Conservation (phyloP, 1,140 invertebrate species). For the Apis laboriosa region DNA sequence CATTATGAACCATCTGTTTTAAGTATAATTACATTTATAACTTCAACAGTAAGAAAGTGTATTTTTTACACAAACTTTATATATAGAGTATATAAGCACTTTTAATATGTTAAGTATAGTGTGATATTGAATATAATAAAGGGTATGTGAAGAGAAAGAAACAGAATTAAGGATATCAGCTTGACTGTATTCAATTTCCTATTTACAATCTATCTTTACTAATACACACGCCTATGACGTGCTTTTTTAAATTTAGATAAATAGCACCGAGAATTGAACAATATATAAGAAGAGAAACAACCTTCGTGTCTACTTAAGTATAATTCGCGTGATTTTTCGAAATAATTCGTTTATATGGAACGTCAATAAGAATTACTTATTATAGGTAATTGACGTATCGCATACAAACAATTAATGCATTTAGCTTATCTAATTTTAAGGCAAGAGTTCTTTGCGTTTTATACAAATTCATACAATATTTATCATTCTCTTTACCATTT, state of each 20-base stretch:
- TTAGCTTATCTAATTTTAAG: conserved; percentile 37
- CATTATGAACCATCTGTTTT: not conserved
- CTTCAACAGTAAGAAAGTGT: not conserved
- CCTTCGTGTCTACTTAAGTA: conserved; percentile 9
- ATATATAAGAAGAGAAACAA: conserved; percentile 26
- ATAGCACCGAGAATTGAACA: conserved; percentile 37
- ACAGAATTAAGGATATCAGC: conserved; percentile 10
- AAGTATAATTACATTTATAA: not conserved
- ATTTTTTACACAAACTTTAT: not conserved
- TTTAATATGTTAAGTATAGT: not conserved
- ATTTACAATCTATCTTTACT: conserved; percentile 34
- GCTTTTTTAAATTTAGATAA: conserved; percentile 24
- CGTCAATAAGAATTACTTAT: conserved; percentile 2
- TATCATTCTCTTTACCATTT: conserved; percentile 18
- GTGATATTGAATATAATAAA: not conserved
- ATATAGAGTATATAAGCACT: not conserved
- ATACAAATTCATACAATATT: conserved; percentile 7
- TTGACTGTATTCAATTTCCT: conserved; percentile 30
- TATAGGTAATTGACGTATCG: not conserved
- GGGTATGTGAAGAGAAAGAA: conserved; percentile 24
- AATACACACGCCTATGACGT: not conserved
- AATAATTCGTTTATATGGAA: not conserved
- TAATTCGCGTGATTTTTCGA: conserved; percentile 2
- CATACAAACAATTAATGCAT: conserved; percentile 10
- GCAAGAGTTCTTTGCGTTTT: conserved; percentile 12